Evolutionary conservation across 1,140 invertebrate species (phyloP).

Genomic region (Brachionus calyciflorus): DNA sequence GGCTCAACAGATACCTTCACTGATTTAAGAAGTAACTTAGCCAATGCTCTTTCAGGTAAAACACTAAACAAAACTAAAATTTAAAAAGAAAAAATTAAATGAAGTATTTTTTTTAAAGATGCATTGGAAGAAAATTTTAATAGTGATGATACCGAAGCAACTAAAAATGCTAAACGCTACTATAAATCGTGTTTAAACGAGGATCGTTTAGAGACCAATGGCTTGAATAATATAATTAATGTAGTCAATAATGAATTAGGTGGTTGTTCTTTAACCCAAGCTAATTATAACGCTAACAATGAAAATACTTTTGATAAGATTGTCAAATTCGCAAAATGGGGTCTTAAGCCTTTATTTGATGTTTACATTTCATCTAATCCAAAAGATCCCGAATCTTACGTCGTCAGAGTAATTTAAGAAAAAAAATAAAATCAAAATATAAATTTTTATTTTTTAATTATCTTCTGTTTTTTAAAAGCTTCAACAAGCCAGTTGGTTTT

Average conservation of each 20-base stretch:
- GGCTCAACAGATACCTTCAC: slow-evolving; percentile 33
- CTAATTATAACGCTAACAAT: not conserved
- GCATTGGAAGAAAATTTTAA: not conserved
- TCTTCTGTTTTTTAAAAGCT: not conserved
- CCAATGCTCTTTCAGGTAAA: slow-evolving; percentile 35
- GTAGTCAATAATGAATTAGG: slow-evolving; percentile 6
- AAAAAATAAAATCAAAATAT: too few species aligned
- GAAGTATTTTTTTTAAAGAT: not conserved
- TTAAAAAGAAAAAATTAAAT: not conserved
- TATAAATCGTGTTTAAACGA: slow-evolving; percentile 81
- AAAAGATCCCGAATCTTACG: slow-evolving; percentile 23
- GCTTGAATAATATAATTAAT: not conserved
- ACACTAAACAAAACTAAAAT: too few species aligned
- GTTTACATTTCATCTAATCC: slow-evolving; percentile 39
- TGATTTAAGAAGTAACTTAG: slow-evolving; percentile 27
- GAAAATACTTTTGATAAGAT: not conserved
- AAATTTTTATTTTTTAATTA: not conserved
- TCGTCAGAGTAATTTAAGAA: slow-evolving; percentile 16
- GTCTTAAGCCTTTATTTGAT: slow-evolving; percentile 39
- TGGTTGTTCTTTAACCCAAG: not conserved
- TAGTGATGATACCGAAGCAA: slow-evolving; percentile 54
- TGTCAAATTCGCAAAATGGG: slow-evolving; percentile 1
- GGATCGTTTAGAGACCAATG: slow-evolving; percentile 59
- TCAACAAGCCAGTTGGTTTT: slow-evolving; percentile 40
- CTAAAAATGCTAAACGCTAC: slow-evolving; percentile 69